These are phyloP conservation scores for Leucozona laternaria DNA, from an alignment of 2,888 invertebrate genomes.

Conservation along the genomic window DNA sequence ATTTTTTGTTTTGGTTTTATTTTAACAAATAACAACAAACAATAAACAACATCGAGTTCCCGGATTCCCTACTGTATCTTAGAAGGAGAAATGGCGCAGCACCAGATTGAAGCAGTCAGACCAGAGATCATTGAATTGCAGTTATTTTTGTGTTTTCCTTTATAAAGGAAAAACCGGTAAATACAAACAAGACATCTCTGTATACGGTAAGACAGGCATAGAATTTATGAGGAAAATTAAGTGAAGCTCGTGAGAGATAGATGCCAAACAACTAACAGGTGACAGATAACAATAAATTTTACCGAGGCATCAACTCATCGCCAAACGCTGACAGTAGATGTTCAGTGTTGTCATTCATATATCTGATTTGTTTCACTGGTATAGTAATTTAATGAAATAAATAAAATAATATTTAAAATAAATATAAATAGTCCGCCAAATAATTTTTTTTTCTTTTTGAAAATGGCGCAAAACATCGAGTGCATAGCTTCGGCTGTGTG, in stretches of 20 bases:
- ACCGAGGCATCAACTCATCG: conserved; percentile 33
- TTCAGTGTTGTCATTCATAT: neutral
- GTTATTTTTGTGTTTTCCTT: conserved; percentile 16
- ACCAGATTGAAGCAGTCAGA: conserved; percentile 6
- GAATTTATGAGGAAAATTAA: conserved; percentile 8
- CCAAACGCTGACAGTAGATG: conserved; percentile 21
- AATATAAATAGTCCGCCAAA: too few relatives aligned
- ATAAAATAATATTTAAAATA: too few relatives aligned
- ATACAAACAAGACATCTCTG: conserved; percentile 31
- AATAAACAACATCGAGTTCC: conserved; percentile 28
- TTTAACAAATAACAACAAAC: conserved; percentile 31
- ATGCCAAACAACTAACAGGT: conserved; percentile 52
- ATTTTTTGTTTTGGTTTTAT: conserved; percentile 18
- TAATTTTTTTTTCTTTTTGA: too few relatives aligned
- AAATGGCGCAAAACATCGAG: too few relatives aligned
- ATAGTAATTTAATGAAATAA: too few relatives aligned
- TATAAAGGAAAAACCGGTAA: conserved; percentile 43
- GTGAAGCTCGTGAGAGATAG: conserved; percentile 38
- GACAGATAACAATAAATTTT: conserved; percentile 61
- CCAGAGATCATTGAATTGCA: conserved; percentile 55
- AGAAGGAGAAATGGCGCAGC: conserved; percentile 7
- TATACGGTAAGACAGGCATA: neutral
- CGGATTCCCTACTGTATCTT: conserved; percentile 6
- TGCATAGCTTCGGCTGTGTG: too few relatives aligned
- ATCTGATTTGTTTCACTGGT: too few relatives aligned